These are phyloP conservation scores for Ramphastos sulfuratus DNA, from an alignment of 2,113 vertebrate species.

Conservation along the genomic window DNA sequence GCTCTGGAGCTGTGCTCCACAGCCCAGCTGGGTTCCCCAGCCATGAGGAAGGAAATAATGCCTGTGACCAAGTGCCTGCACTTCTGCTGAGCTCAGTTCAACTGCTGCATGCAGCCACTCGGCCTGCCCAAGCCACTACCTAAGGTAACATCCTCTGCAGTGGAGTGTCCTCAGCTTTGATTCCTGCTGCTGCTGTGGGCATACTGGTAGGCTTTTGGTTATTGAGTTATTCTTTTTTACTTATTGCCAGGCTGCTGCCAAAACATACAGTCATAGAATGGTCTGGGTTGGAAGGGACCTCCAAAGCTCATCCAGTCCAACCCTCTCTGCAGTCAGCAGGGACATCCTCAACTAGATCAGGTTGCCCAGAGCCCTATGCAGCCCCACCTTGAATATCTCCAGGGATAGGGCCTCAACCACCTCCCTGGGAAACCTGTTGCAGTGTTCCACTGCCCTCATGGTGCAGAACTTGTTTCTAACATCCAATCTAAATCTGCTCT, in stretches of 20 bases:
- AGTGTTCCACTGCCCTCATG: no score
- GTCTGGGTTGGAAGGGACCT: no score
- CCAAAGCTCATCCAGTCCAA: no score
- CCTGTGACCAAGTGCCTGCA: rapidly evolving
- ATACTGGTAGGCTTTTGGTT: background rate
- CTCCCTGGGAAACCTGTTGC: no score
- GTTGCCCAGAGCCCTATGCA: no score
- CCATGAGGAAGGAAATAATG: rapidly evolving
- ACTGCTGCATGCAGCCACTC: rapidly evolving
- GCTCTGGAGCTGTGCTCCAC: background rate
- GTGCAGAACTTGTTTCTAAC: no score
- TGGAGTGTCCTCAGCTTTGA: rapidly evolving
- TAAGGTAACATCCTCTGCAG: background rate
- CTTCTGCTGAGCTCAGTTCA: background rate
- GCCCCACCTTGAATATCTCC: no score
- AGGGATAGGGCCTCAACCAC: no score
- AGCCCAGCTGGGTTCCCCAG: rapidly evolving
- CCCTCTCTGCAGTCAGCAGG: no score
- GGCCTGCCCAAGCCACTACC: rapidly evolving
- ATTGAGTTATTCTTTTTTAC: background rate
- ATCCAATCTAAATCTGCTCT: no score
- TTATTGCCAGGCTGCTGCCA: background rate
- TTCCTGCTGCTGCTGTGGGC: background rate
- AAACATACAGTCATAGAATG: background rate
- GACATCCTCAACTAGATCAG: no score